Conservation (phyloP, 2,888 invertebrate genomes). For the Creontiades dilutus region DNA sequence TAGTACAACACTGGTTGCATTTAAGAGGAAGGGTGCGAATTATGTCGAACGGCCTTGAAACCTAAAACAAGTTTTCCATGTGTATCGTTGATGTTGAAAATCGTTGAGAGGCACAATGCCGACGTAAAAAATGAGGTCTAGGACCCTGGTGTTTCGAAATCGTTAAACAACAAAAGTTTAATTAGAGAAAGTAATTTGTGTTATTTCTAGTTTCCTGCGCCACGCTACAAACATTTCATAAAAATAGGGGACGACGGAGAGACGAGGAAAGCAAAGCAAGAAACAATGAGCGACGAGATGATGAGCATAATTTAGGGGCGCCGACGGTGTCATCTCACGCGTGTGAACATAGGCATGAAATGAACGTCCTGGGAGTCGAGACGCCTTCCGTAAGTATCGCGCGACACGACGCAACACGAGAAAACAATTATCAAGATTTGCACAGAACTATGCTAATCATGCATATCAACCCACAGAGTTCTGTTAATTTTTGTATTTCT, state of each 20-base stretch:
- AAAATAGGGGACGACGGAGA: background rate
- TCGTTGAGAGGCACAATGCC: background rate
- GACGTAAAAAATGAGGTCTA: background rate
- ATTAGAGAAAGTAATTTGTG: constrained; percentile 27
- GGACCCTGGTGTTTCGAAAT: background rate
- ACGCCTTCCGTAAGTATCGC: background rate
- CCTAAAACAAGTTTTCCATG: background rate
- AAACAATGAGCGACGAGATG: constrained; percentile 9
- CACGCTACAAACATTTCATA: background rate
- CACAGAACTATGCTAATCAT: too few species aligned
- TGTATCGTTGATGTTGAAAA: background rate
- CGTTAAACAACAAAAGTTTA: background rate
- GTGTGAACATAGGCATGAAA: background rate
- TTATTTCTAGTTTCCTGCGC: constrained; percentile 3
- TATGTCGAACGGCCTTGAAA: too few species aligned
- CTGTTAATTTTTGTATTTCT: too few species aligned
- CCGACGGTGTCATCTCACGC: background rate
- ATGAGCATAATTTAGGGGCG: background rate
- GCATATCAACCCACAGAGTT: too few species aligned
- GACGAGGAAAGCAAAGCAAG: background rate
- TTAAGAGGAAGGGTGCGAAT: too few species aligned
- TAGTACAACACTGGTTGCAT: too few species aligned
- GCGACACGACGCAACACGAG: background rate
- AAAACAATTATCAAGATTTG: background rate
- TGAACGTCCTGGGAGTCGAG: background rate